Conservation (phyloP, 2,113 vertebrate genomes). For the Pseudorectes ferrugineus region DNA sequence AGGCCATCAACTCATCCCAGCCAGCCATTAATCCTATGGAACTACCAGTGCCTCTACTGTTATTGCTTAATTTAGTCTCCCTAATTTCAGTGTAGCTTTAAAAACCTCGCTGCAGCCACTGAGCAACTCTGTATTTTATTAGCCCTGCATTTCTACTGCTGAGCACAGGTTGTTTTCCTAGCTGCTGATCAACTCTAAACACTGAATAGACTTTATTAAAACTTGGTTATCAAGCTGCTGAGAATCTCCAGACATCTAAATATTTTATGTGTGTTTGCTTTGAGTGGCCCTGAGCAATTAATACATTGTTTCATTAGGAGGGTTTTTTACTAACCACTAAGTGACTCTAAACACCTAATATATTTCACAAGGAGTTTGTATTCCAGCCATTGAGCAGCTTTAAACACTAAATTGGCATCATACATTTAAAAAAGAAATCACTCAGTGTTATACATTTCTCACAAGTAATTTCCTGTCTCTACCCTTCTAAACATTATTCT, state of each 20-base stretch:
- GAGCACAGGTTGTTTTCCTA: conserved; percentile 57
- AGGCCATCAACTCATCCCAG: conserved; percentile 66
- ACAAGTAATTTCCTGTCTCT: conserved; percentile 62
- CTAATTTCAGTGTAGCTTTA: conserved; percentile 60
- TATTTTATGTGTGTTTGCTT: conserved; percentile 59
- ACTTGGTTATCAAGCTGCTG: conserved; percentile 67
- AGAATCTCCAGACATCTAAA: conserved; percentile 61
- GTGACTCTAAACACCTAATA: conserved; percentile 64
- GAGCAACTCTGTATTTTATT: conserved; percentile 63
- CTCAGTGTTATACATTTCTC: conserved; percentile 39
- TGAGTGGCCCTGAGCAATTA: conserved; percentile 52
- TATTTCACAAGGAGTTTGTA: conserved; percentile 62
- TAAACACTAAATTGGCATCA: conserved; percentile 59
- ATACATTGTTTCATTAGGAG: conserved; percentile 58
- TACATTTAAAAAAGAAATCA: conserved; percentile 37
- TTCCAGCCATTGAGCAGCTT: conserved; percentile 50
- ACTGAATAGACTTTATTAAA: conserved; percentile 69
- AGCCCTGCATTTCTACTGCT: conserved; percentile 50
- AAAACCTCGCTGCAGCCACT: conserved; percentile 30
- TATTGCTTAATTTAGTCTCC: conserved; percentile 70
- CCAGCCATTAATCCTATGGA: conserved; percentile 65
- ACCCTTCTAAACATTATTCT: conserved; percentile 33
- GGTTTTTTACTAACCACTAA: conserved; percentile 50
- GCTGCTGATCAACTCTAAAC: conserved; percentile 61
- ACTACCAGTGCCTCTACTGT: conserved; percentile 53